Evolutionary conservation across 2,797 vertebrate genomes (phyloP).

Genomic region (Thunnus albacares): DNA sequence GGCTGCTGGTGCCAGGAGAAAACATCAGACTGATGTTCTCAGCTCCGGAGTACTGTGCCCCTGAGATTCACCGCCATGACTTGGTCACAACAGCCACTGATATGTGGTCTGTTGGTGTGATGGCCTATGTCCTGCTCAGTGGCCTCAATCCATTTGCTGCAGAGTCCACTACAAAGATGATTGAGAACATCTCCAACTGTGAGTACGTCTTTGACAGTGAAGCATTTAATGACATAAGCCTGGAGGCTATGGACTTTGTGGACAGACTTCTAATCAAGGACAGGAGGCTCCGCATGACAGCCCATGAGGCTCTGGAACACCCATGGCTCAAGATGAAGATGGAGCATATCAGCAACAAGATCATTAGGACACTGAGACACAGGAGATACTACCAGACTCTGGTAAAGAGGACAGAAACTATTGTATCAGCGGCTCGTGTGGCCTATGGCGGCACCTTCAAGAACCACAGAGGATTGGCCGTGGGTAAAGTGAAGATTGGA

Average conservation of each 20-base stretch:
- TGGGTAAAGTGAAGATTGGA: slow-evolving; percentile 97
- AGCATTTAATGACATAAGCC: slow-evolving; percentile 94
- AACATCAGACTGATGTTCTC: slow-evolving; percentile 95
- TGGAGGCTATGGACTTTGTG: slow-evolving; percentile 97
- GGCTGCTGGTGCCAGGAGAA: slow-evolving; percentile 94
- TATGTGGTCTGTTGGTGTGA: slow-evolving; percentile 98
- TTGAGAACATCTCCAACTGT: slow-evolving; percentile 95
- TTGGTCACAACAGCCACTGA: slow-evolving; percentile 94
- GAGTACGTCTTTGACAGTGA: slow-evolving; percentile 96
- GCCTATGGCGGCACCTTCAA: slow-evolving; percentile 94
- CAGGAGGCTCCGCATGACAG: slow-evolving; percentile 96
- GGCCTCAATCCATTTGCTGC: slow-evolving; percentile 97
- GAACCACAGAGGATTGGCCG: slow-evolving; percentile 92
- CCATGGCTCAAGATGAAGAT: slow-evolving; percentile 95
- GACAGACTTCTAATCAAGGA: slow-evolving; percentile 96
- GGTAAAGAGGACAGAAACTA: slow-evolving; percentile 93
- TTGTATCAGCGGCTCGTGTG: slow-evolving; percentile 94
- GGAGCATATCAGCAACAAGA: slow-evolving; percentile 92
- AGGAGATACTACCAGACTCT: slow-evolving; percentile 96
- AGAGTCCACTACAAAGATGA: slow-evolving; percentile 94
- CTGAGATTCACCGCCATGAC: slow-evolving; percentile 96
- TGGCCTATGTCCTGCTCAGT: slow-evolving; percentile 94
- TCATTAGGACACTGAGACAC: slow-evolving; percentile 95
- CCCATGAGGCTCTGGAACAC: slow-evolving; percentile 95
- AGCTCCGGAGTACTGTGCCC: slow-evolving; percentile 95